Evolutionary conservation across 2,797 vertebrate species (phyloP).

Genomic region (Gobionotothen gibberifrons): DNA sequence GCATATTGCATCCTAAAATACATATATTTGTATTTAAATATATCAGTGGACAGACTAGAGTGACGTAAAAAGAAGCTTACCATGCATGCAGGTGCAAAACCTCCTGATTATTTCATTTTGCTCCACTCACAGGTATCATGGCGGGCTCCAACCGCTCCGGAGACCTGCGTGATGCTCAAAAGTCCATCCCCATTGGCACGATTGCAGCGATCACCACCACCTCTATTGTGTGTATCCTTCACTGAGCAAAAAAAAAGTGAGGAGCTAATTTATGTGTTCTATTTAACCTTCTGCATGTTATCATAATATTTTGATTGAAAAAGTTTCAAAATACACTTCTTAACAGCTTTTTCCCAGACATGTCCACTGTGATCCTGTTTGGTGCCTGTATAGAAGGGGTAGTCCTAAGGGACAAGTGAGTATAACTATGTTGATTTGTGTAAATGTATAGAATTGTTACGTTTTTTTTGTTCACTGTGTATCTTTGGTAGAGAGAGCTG

Average conservation of each 20-base stretch:
- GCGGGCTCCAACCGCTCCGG: conserved; percentile 98
- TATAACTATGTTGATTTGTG: conserved; percentile 28
- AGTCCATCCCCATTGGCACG: conserved; percentile 96
- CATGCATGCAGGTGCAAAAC: not conserved
- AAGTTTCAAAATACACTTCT: conserved; percentile 41
- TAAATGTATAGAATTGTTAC: not conserved
- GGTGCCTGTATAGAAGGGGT: conserved; percentile 97
- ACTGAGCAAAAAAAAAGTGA: not conserved
- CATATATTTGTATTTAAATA: not conserved
- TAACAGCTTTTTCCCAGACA: conserved; percentile 84
- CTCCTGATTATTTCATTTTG: conserved; percentile 3
- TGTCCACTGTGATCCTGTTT: conserved; percentile 91
- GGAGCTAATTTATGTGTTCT: not conserved
- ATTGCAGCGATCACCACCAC: conserved; percentile 97
- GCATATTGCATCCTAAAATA: not conserved
- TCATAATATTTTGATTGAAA: not conserved
- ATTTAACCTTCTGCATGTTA: not conserved
- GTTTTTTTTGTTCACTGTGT: not conserved
- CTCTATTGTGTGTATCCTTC: conserved; percentile 97
- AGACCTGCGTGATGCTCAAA: conserved; percentile 96
- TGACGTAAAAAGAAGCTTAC: not conserved
- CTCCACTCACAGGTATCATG: conserved; percentile 91
- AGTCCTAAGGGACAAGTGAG: conserved; percentile 96
- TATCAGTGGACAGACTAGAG: not conserved
- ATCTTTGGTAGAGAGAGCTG: not conserved